Percentiles rank a stretch among this genome's conserved stretches.
These are phyloP conservation scores for Lytechinus variegatus DNA, from an alignment of 35 echinoderm and acorn worm species.

Conservation along the genomic window DNA sequence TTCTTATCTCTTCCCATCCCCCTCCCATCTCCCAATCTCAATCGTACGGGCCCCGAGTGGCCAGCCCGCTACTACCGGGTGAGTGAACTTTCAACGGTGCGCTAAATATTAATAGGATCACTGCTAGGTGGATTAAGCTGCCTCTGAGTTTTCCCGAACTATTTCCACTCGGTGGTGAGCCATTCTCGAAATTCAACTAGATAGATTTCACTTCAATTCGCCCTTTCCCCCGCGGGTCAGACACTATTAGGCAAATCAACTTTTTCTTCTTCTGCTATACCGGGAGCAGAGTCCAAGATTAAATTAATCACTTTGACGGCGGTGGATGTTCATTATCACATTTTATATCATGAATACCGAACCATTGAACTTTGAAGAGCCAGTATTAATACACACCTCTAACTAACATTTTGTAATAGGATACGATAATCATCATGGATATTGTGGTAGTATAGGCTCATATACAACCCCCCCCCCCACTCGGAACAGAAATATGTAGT, in stretches of 20 bases:
- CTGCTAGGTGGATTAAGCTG: not conserved
- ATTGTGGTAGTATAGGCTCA: too few relatives aligned
- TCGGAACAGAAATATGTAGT: too few relatives aligned
- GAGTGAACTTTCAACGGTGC: conserved; percentile 39
- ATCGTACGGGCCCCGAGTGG: not conserved
- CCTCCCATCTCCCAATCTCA: not conserved
- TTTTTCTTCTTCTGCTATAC: not conserved
- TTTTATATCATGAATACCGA: not conserved
- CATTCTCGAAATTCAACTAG: conserved; percentile 4
- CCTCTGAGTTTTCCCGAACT: conserved; percentile 16
- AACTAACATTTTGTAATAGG: not conserved
- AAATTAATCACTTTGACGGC: conserved; percentile 27
- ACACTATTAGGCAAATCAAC: conserved; percentile 44
- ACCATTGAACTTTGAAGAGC: not conserved
- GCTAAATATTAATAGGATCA: conserved; percentile 43
- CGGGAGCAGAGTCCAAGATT: not conserved
- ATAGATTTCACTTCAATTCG: conserved; percentile 8
- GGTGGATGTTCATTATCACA: conserved; percentile 20
- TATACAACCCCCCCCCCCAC: too few relatives aligned
- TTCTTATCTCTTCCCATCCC: not conserved
- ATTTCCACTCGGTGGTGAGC: not conserved
- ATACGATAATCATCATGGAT: too few relatives aligned
- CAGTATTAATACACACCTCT: not conserved
- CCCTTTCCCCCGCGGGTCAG: not conserved
- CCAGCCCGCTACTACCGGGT: conserved; percentile 27